Percentiles rank a stretch among this genome's conserved stretches.
These are phyloP conservation scores for Ophion ellenae DNA, from an alignment of 2,888 invertebrate species.

Conservation along the genomic window DNA sequence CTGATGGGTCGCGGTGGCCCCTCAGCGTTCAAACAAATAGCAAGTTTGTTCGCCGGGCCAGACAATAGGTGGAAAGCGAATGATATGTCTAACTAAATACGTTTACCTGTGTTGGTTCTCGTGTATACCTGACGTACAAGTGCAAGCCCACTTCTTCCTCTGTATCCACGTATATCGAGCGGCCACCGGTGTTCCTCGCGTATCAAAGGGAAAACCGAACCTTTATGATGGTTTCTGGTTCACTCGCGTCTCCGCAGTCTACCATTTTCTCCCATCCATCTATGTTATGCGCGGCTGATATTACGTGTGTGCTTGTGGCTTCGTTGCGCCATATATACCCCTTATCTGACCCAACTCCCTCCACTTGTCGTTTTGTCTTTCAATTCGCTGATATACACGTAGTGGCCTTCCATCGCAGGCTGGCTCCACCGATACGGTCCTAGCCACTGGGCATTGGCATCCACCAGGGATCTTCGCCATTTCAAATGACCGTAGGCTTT, in stretches of 20 bases:
- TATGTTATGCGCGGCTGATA: slow-evolving; percentile 73
- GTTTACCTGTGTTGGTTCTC: slow-evolving; percentile 75
- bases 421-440: not conserved
- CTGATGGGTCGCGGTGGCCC: slow-evolving; percentile 67
- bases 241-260: slow-evolving; percentile 78
- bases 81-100: slow-evolving; percentile 83
- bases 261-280: slow-evolving; percentile 69
- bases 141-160: slow-evolving; percentile 3
- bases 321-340: slow-evolving; percentile 38
- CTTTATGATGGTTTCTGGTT: slow-evolving; percentile 82
- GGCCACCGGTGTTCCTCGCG: slow-evolving; percentile 59
- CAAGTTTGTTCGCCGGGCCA: slow-evolving; percentile 80
- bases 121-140: slow-evolving; percentile 62
- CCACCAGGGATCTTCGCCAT: not conserved
- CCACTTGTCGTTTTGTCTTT: slow-evolving; percentile 28
- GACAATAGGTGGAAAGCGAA: slow-evolving; percentile 83
- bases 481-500: not conserved
- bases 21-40: slow-evolving; percentile 82
- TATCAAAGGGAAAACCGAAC: slow-evolving; percentile 82
- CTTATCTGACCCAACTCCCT: slow-evolving; percentile 4
- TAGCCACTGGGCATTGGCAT: slow-evolving; percentile 2
- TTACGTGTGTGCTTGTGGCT: slow-evolving; percentile 57
- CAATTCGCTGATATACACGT: slow-evolving; percentile 29
- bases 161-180: slow-evolving; percentile 49
- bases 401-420: not conserved